These are phyloP conservation scores for Zeugodacus cucurbitae DNA, from an alignment of 1,140 invertebrate genomes.

Conservation along the genomic window DNA sequence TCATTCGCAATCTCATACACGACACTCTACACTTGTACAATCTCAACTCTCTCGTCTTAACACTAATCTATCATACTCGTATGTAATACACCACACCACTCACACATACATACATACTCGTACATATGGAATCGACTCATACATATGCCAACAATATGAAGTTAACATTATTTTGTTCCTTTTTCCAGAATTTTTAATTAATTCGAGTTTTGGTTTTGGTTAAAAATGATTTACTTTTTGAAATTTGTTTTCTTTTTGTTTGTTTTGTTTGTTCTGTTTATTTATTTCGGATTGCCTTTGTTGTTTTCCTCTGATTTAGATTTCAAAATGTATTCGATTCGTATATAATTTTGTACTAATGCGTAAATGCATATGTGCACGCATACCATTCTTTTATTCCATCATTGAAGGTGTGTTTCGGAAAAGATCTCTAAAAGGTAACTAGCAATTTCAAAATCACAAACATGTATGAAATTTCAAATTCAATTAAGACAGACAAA, in stretches of 20 bases:
- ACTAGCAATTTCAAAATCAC: constrained; percentile 66
- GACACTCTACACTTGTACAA: constrained; percentile 4
- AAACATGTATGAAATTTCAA: constrained; percentile 65
- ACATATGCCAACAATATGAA: constrained; percentile 25
- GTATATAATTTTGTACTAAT: constrained; percentile 67
- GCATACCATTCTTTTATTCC: constrained; percentile 63
- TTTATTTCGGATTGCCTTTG: not conserved
- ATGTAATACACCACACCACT: not conserved
- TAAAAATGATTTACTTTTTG: too few species aligned
- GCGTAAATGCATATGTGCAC: constrained; percentile 68
- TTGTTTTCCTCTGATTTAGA: constrained; percentile 32
- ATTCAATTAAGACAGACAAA: constrained; percentile 51
- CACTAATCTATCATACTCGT: not conserved
- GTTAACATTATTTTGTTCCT: not conserved
- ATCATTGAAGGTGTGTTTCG: constrained; percentile 83
- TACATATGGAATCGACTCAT: not conserved
- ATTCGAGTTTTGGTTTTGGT: not conserved
- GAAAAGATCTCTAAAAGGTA: constrained; percentile 93
- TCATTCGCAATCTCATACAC: not conserved
- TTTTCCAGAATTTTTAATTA: not conserved
- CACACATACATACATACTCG: not conserved
- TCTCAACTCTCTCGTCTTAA: not conserved
- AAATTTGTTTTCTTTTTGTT: not conserved
- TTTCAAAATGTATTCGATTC: constrained; percentile 58
- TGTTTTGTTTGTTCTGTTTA: too few species aligned